Evolutionary conservation across 2,113 vertebrate genomes (phyloP).

Genomic region (Platichthys stellatus): DNA sequence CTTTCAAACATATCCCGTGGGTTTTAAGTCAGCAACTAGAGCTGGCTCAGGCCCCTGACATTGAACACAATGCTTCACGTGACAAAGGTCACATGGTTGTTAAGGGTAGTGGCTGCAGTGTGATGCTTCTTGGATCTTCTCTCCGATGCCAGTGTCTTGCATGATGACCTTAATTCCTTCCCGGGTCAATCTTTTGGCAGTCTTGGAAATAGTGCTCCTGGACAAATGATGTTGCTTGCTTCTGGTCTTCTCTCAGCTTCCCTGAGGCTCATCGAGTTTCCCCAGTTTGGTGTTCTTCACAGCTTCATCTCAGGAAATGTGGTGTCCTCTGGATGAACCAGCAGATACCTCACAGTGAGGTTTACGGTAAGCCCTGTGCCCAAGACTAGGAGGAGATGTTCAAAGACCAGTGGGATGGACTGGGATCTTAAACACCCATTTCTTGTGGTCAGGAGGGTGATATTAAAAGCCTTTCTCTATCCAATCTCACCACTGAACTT

Average conservation of each 20-base stretch:
- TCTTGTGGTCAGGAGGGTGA: too few species aligned
- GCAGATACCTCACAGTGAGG: too few species aligned
- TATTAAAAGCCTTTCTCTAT: too few species aligned
- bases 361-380: not conserved
- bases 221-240: not conserved
- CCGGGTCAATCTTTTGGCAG: too few species aligned
- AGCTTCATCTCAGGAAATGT: not conserved
- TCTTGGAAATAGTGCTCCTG: not conserved
- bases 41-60: too few species aligned
- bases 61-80: too few species aligned
- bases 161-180: not conserved
- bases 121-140: not conserved
- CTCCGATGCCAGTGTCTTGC: not conserved
- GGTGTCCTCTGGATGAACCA: slow-evolving; percentile 1
- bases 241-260: not conserved
- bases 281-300: not conserved
- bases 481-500: too few species aligned
- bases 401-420: not conserved
- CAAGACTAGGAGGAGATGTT: not conserved
- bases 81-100: too few species aligned
- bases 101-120: too few species aligned
- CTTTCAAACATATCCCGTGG: too few species aligned
- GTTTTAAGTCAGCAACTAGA: too few species aligned
- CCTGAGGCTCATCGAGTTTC: not conserved
- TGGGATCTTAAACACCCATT: too few species aligned